A percentile compares a stretch with the other conserved stretches of the same genome.
Conservation (phyloP, 2,113 vertebrate species). For the Morone saxatilis region DNA sequence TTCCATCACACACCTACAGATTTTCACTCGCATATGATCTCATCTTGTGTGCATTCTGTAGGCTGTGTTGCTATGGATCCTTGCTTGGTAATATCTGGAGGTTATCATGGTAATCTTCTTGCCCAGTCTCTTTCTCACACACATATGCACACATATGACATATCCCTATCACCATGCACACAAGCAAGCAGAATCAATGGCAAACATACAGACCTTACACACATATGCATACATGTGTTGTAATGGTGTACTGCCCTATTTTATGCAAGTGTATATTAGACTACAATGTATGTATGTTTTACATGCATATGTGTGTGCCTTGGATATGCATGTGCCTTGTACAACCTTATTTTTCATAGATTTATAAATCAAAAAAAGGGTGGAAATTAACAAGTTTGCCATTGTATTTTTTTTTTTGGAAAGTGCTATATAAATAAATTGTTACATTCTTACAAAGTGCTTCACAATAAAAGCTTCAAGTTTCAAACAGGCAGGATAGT, state of each 20-base stretch:
- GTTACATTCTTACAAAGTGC: background rate
- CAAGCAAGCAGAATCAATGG: background rate
- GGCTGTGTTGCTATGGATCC: constrained; percentile 22
- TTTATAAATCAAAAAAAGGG: background rate
- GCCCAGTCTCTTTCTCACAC: background rate
- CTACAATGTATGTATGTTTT: background rate
- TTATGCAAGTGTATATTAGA: background rate
- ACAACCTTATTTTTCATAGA: background rate
- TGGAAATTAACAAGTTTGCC: background rate
- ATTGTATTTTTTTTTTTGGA: too few species aligned
- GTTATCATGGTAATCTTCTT: background rate
- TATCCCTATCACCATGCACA: too few species aligned
- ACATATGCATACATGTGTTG: background rate
- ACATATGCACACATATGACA: background rate
- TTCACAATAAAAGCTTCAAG: background rate
- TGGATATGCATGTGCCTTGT: background rate
- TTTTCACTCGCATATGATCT: background rate
- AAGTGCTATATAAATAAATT: too few species aligned
- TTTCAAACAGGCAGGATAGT: background rate
- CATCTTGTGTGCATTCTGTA: background rate
- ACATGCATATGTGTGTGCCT: too few species aligned
- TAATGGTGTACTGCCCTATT: background rate
- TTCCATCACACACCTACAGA: constrained; percentile 2
- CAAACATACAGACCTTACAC: background rate
- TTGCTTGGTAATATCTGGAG: background rate